These are phyloP conservation scores for Ceriagrion tenellum DNA, from an alignment of 2,888 invertebrate species.

Conservation along the genomic window DNA sequence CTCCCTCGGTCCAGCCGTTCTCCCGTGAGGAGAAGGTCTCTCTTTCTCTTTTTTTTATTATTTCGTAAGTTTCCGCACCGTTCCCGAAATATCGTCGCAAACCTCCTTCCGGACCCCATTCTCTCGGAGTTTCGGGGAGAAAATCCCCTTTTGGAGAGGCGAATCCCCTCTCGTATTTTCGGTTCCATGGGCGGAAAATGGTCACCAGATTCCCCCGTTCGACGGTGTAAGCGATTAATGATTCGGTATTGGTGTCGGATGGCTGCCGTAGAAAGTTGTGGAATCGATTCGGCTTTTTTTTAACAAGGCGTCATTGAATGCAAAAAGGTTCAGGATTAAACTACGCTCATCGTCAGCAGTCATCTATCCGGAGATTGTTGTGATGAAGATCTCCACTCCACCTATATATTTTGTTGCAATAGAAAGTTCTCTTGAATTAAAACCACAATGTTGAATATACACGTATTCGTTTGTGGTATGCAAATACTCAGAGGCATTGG, in stretches of 20 bases:
- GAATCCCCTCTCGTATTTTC: background rate
- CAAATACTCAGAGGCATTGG: too few relatives aligned
- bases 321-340: too few relatives aligned
- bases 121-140: background rate
- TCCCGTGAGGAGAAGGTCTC: background rate
- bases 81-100: slow-evolving; percentile 9
- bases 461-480: too few relatives aligned
- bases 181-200: background rate
- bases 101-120: background rate
- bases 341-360: too few relatives aligned
- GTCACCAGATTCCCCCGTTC: background rate
- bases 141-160: background rate
- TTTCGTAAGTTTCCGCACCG: background rate
- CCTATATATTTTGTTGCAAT: too few relatives aligned
- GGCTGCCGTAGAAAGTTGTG: background rate
- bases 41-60: background rate
- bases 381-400: too few relatives aligned
- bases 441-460: too few relatives aligned
- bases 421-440: too few relatives aligned
- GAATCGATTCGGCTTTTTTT: background rate
- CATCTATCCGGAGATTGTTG: too few relatives aligned
- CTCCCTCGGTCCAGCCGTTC: background rate
- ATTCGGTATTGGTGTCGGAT: background rate
- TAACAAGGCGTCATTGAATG: too few relatives aligned
- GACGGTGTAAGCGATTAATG: background rate